Base-by-base conservation (phyloP, 2,113 vertebrate genomes). In the Varanus salvator region DNA sequence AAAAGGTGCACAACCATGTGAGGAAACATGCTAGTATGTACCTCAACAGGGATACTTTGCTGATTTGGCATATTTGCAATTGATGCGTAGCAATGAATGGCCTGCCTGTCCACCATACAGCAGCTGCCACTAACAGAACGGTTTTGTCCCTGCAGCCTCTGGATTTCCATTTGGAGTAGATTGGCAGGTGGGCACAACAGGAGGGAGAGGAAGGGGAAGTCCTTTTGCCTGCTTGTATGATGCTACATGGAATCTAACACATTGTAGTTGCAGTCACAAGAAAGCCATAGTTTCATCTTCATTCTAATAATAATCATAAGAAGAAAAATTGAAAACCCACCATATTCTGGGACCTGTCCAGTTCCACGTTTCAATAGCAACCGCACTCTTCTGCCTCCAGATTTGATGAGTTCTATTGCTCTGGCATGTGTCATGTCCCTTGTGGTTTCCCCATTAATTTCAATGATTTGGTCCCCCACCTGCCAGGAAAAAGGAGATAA, bases 381-480 rank as follows among this genome's bases (percentile, higher is more conserved):
- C 75, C 98, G 97, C 50, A 98, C 99, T 88, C 99, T 98, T 77
- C 98, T 96, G 90, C 99, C 99, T 75, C 99, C 99, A 0, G 98
- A 98, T 94, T 99, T 99, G 97, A 99, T 99, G 95, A 99, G 98
- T 95, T 99, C 99, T 95, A 99, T 99, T 91, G 99, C 99, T 93
- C 98, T 98, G 96, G 98, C 97, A 27, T 99, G 99, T 34, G 98
- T 99, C 99, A 99, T 99, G 95, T 99, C 98, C 91, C 98, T 97
- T 84, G 99, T 99, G 97, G 96, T 99, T 95, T 99, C 99, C 85
- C 99, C 99, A 86, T 99, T 99, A 96, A 99, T 99, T 98, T 99
- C 99, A 90, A 99, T 99, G 97, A 99, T 99, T 95, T 99, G 99
- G 97, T 99, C 99, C 86, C 99, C 99, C 86, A 99, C 98, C 99